Base-by-base conservation (phyloP, 2,113 vertebrate genomes). In the Marcusenius ussheri region DNA sequence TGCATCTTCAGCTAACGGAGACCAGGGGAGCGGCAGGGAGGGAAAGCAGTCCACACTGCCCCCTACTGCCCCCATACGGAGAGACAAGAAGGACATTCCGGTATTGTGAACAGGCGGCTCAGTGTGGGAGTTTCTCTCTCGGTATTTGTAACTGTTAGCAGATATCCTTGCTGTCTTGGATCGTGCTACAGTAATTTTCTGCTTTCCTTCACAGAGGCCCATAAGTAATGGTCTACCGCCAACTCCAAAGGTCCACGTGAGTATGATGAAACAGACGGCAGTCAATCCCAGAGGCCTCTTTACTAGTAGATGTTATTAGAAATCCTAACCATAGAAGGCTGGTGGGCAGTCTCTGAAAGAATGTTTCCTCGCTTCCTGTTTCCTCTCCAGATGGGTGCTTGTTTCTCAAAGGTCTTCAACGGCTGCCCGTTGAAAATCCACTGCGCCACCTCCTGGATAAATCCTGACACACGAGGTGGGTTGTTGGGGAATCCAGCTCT, bases 381-480 rank as follows among this genome's bases (percentile, higher is more conserved):
- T 58, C 8, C 11, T 90, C 51, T 2, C 24, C 95, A 99, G 98
- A 99, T 99, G 98, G 98, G 98, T 91, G 98, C 98, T 2, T 99
- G 98, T 94, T 99, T 99, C 96, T 99, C 98, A 77, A 99, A 99
- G 91, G 98, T 99, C 93, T 99, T 99, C 92, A 99, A 99, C 92
- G 98, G 98, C 27, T 99, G 98, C 90, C 98, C 98, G 1, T 94
- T 99, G 89, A 99, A 98, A 96, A 97, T 99, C 93, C 97, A 99
- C 94, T 99, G 98, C 95, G 98, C 98, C 91, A 97, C 98, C 4
- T 99, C 98, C 50, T 99, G 98, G 98, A 97, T 99, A 95, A 99
- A 99, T 93, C 98, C 98, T 35, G 98, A 99, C 93, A 99, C 98
- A 90, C 96, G 98, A 97, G 98, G 98, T 99, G 95, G 88, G 45